These are phyloP conservation scores for Microplitis mediator DNA, from an alignment of 1,140 invertebrate species.

Conservation along the genomic window DNA sequence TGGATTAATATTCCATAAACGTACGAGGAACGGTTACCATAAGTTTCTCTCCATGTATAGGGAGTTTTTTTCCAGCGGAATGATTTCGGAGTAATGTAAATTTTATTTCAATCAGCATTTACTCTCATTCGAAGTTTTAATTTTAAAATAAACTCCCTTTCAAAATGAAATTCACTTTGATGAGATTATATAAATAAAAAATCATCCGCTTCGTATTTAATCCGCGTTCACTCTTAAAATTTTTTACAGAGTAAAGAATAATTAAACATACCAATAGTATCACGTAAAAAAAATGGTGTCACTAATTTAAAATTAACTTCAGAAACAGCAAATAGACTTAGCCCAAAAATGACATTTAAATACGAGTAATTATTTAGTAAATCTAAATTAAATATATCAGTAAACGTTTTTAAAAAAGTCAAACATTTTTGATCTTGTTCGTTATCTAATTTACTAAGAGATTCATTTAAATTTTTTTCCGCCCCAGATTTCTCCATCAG, in stretches of 20 bases:
- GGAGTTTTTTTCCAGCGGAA: no score
- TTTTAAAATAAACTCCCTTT: no score
- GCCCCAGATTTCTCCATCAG: not conserved
- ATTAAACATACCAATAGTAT: constrained; percentile 64
- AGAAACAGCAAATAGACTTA: constrained; percentile 75
- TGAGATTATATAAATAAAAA: no score
- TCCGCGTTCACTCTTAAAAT: not conserved
- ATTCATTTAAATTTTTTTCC: not conserved
- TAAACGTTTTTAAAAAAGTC: constrained; percentile 43
- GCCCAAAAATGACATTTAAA: constrained; percentile 72
- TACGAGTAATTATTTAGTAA: constrained; percentile 70
- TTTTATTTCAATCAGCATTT: no score
- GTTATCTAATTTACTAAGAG: no score
- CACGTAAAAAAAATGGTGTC: constrained; percentile 73
- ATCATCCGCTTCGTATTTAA: no score
- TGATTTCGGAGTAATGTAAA: no score
- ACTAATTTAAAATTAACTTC: constrained; percentile 79
- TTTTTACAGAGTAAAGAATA: not conserved
- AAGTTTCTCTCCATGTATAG: no score
- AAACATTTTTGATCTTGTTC: not conserved
- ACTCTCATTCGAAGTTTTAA: no score
- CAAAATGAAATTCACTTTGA: no score
- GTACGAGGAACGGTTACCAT: no score
- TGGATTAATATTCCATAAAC: no score
- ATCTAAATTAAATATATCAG: constrained; percentile 69